Evolutionary conservation across 1,140 invertebrate species (phyloP).

Genomic region (Zophobas atratus): DNA sequence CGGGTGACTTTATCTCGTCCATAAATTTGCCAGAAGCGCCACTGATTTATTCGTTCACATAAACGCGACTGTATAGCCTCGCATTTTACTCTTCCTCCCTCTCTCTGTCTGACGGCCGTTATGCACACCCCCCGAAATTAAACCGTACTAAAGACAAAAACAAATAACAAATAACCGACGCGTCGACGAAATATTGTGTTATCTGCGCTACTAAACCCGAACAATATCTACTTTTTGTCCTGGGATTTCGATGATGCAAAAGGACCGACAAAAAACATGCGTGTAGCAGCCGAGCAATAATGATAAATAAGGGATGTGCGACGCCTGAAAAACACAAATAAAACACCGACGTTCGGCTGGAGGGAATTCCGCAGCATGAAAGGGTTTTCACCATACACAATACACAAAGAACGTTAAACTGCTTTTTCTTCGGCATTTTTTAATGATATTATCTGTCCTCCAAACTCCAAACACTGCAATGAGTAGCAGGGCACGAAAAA

Average conservation of each 20-base stretch:
- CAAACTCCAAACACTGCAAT: no score
- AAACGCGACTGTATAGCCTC: slow-evolving; percentile 61
- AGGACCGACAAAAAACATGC: slow-evolving; percentile 17
- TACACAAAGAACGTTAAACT: no score
- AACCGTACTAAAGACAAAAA: slow-evolving; percentile 42
- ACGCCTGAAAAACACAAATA: not conserved
- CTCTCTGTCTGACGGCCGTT: slow-evolving; percentile 22
- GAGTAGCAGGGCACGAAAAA: not conserved
- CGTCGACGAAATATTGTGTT: slow-evolving; percentile 42
- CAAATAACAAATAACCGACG: slow-evolving; percentile 43
- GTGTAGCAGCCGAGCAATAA: not conserved
- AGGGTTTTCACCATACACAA: no score
- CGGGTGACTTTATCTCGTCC: slow-evolving; percentile 68
- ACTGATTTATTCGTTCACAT: slow-evolving; percentile 69
- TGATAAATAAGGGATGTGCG: not conserved
- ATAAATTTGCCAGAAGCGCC: slow-evolving; percentile 69
- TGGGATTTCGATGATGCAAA: slow-evolving; percentile 4
- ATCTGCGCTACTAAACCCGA: slow-evolving; percentile 35
- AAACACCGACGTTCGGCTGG: no score
- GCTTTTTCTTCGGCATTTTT: no score
- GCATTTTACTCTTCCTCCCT: slow-evolving; percentile 28
- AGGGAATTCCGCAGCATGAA: no score
- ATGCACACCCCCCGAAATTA: slow-evolving; percentile 30
- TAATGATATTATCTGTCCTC: no score
- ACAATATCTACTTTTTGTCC: slow-evolving; percentile 33